Conservation (phyloP, 2,888 invertebrate species). For the Spisula subtruncata region DNA sequence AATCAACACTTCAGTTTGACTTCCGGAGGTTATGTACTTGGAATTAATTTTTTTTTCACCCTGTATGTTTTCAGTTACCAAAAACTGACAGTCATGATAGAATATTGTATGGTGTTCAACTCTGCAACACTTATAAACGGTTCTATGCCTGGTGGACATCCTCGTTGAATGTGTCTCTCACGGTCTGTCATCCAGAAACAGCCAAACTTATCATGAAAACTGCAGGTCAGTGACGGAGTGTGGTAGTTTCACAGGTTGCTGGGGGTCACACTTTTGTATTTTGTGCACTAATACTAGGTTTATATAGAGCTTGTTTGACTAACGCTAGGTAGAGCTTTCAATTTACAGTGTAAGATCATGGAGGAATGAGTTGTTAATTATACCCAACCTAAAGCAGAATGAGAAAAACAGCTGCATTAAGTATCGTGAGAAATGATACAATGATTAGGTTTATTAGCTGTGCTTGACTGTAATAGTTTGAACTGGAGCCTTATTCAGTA, state of each 20-base stretch:
- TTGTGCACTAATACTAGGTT: too few relatives aligned
- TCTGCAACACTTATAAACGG: slow-evolving; percentile 49
- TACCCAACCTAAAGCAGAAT: too few relatives aligned
- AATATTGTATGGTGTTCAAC: slow-evolving; percentile 39
- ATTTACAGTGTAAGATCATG: too few relatives aligned
- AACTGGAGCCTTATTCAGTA: too few relatives aligned
- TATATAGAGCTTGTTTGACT: too few relatives aligned
- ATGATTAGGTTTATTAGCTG: too few relatives aligned
- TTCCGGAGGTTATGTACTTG: neutral
- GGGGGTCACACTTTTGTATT: neutral
- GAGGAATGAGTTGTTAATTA: too few relatives aligned
- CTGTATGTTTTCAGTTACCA: slow-evolving; percentile 38
- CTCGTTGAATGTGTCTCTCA: slow-evolving; percentile 34
- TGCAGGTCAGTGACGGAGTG: slow-evolving; percentile 50
- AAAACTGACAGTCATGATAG: slow-evolving; percentile 44
- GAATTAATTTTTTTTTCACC: neutral
- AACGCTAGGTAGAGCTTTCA: too few relatives aligned
- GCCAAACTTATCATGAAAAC: slow-evolving; percentile 55
- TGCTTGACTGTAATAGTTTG: too few relatives aligned
- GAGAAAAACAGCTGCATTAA: too few relatives aligned
- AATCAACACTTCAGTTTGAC: too few relatives aligned
- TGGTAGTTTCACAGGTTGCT: neutral
- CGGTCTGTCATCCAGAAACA: slow-evolving; percentile 48
- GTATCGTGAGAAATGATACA: too few relatives aligned
- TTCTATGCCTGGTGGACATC: slow-evolving; percentile 61